Evolutionary conservation across 92 coral and sea anemone species (phyloP), one percentile per base, ranked within the genome.

Genomic region (Zoanthus sociatus): DNA sequence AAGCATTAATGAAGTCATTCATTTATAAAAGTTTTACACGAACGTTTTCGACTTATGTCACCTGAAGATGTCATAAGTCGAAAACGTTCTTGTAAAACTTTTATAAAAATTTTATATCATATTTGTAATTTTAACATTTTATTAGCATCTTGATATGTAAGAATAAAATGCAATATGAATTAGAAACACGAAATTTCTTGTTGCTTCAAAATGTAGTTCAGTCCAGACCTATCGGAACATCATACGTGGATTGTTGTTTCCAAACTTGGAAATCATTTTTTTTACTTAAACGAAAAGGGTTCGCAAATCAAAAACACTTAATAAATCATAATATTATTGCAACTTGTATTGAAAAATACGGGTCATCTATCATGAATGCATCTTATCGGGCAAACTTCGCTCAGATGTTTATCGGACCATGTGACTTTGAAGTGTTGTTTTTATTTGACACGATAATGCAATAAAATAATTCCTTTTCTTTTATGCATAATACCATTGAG

Each of bases 401-500:
- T 13, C 3, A 14, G 7, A 13, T 45, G 75, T 16, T 53, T 58
- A 69, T 17, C 30, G 12, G 72, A 18, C 6, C 74, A 69, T 12
- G 74, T 69, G 74, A 69, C 58, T 7, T 31, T 13, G 13, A 45
- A 78, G 20, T 60, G 26, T 16, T 13, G 18, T n/a, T 18, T 69
- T 5, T 33, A 69, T 16, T 10, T 79, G 73, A 44, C 56, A 71
- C 21, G 73, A 18, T 56, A 53, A 64, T 6, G 46, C 12, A 81
- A 64, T 66, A 13, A 50, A 81, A 50, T 66, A 18, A 81, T 44
- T 67, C 21, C 45, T 64, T 81, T 50, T 66, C 47, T 81, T 14
- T 81, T 81, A 81, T 81, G 85, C 85, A 67, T n/a, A 46, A 63
- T 66, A 64, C 66, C 58, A 21, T 30, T 13, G 30, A 50, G 81